Percentiles rank a stretch among this genome's conserved stretches.
Conservation (phyloP, 1,140 invertebrate genomes). For the Sinella curviseta region DNA sequence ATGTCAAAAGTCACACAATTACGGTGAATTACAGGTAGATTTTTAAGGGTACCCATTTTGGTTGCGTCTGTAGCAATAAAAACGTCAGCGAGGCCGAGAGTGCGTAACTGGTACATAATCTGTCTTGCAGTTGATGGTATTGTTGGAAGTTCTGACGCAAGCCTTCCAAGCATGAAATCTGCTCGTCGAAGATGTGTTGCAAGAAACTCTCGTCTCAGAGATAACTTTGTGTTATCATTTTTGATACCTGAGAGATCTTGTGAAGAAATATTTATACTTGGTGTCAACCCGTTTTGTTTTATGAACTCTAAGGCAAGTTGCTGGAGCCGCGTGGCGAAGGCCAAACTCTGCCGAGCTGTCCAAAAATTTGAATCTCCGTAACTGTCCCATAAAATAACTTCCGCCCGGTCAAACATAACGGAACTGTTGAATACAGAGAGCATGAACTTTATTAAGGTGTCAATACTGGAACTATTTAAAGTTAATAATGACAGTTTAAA, state of each 20-base stretch:
- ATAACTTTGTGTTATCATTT: not conserved
- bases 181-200: constrained; percentile 77
- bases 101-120: constrained; percentile 63
- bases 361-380: constrained; percentile 84
- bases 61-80: constrained; percentile 83
- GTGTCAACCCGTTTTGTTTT: constrained; percentile 46
- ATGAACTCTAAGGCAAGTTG: constrained; percentile 73
- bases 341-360: constrained; percentile 85
- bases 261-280: constrained; percentile 4
- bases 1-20: not conserved
- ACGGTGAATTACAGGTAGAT: too few relatives aligned
- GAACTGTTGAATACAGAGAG: constrained; percentile 58
- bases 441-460: not conserved
- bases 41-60: too few relatives aligned
- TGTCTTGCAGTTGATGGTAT: constrained; percentile 71
- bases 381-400: constrained; percentile 74
- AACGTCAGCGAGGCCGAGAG: constrained; percentile 64
- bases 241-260: not conserved
- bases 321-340: constrained; percentile 72
- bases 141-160: constrained; percentile 67
- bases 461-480: too few relatives aligned
- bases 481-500: not conserved
- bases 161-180: constrained; percentile 74
- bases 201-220: constrained; percentile 61
- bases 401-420: constrained; percentile 82